phyloP scores from a whole-genome alignment of 2,113 vertebrate genomes.

The Laticauda laticaudata region DNA sequence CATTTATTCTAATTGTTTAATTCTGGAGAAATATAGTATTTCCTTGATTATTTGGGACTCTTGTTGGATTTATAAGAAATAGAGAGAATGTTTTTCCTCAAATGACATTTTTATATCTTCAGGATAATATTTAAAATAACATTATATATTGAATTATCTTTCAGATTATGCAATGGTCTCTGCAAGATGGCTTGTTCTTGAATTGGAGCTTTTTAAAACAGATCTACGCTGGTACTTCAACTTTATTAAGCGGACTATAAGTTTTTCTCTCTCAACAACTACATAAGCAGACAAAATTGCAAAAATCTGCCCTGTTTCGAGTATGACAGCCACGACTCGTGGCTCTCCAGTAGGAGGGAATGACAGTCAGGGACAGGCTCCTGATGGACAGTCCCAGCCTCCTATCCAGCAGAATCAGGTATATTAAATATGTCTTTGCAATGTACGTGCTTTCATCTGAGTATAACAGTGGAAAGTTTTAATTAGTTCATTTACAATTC shows the following conservation, averaged over 20 bases:
- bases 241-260: constrained; percentile 95
- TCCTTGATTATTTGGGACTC: not conserved
- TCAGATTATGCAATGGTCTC: constrained; percentile 99
- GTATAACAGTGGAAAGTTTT: not conserved
- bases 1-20: not conserved
- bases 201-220: constrained; percentile 95
- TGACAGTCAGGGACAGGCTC: constrained; percentile 98
- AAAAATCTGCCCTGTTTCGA: constrained; percentile 99
- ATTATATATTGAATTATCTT: constrained; percentile 4
- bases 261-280: constrained; percentile 93
- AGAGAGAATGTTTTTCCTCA: not conserved
- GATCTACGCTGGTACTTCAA: constrained; percentile 88
- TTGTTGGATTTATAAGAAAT: not conserved
- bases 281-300: constrained; percentile 99
- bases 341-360: constrained; percentile 99
- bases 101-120: not conserved
- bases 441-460: not conserved
- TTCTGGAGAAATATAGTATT: not conserved
- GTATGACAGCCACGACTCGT: constrained; percentile 99
- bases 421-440: constrained; percentile 9
- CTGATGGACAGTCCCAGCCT: constrained; percentile 97
- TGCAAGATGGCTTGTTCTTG: constrained; percentile 92
- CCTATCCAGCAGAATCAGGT: constrained; percentile 99
- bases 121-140: not conserved
- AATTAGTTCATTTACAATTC: not conserved